phyloP scores from a whole-genome alignment of 2,888 invertebrate species.

The Callyntrura sp. region DNA sequence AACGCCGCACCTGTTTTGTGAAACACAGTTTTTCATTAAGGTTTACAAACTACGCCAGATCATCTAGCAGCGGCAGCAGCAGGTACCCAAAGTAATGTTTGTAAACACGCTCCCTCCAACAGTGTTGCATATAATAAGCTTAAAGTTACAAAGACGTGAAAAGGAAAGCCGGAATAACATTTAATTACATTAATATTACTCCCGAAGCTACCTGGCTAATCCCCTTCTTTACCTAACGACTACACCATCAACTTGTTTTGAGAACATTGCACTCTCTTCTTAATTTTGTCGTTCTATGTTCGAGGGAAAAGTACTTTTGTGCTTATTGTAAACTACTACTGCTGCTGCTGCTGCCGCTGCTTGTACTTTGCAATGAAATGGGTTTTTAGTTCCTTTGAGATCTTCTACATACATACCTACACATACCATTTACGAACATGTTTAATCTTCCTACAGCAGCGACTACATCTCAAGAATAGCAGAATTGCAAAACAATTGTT shows the following conservation, averaged over 20 bases:
- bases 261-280: slow-evolving; percentile 43
- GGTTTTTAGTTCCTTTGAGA: neutral
- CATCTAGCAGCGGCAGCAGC: neutral
- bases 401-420: neutral
- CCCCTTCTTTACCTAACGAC: neutral
- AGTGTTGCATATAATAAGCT: no score
- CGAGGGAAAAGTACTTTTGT: neutral
- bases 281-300: neutral
- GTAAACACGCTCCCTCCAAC: no score
- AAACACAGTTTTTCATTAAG: slow-evolving; percentile 24
- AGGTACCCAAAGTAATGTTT: neutral
- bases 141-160: slow-evolving; percentile 40
- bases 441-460: no score
- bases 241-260: neutral
- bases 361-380: no score
- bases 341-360: no score
- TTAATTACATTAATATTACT: slow-evolving; percentile 55
- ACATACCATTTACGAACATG: no score
- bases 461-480: no score
- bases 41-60: neutral
- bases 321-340: neutral
- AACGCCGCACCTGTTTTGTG: neutral
- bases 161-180: slow-evolving; percentile 16
- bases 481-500: no score
- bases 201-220: slow-evolving; percentile 56